Evolutionary conservation across 1,140 invertebrate species (phyloP).

Genomic region (Ectropis grisescens): DNA sequence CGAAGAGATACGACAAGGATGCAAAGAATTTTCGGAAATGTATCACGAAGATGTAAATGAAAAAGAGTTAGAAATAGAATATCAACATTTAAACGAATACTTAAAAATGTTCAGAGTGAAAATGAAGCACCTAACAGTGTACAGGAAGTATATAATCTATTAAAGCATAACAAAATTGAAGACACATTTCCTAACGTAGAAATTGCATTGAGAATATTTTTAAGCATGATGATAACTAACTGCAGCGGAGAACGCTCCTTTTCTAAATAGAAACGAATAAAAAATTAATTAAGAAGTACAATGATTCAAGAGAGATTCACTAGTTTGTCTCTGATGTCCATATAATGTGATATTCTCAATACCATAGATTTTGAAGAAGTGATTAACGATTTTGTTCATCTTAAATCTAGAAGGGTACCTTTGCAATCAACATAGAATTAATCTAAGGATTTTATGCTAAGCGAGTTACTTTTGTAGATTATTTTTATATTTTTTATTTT

Average conservation of each 20-base stretch:
- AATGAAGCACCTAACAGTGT: conserved; percentile 6
- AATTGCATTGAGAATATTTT: conserved; percentile 28
- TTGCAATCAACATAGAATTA: conserved; percentile 5
- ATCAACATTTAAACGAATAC: conserved; percentile 19
- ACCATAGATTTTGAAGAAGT: conserved; percentile 9
- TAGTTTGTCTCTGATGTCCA: conserved; percentile 18
- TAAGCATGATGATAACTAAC: conserved; percentile 21
- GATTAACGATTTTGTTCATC: conserved; percentile 11
- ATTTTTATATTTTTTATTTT: conserved; percentile 2
- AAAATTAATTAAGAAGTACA: conserved; percentile 23
- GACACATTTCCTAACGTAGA: conserved; percentile 21
- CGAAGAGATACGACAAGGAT: conserved; percentile 9
- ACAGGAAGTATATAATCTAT: conserved; percentile 7
- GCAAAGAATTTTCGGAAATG: conserved; percentile 14
- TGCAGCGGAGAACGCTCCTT: conserved; percentile 25
- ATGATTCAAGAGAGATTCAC: conserved; percentile 22
- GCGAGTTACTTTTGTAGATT: conserved; percentile 1
- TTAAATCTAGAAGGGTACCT: conserved; percentile 13
- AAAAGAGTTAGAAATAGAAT: conserved; percentile 18
- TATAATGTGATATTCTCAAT: conserved; percentile 19
- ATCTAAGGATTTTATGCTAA: conserved; percentile 3
- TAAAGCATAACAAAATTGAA: conserved; percentile 18
- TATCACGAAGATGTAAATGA: conserved; percentile 18
- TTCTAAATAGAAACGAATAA: conserved; percentile 23
- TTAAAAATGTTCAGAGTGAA: conserved; percentile 15